Base-by-base conservation (phyloP, 1,140 invertebrate species). In the Lasioglossum albipes region DNA sequence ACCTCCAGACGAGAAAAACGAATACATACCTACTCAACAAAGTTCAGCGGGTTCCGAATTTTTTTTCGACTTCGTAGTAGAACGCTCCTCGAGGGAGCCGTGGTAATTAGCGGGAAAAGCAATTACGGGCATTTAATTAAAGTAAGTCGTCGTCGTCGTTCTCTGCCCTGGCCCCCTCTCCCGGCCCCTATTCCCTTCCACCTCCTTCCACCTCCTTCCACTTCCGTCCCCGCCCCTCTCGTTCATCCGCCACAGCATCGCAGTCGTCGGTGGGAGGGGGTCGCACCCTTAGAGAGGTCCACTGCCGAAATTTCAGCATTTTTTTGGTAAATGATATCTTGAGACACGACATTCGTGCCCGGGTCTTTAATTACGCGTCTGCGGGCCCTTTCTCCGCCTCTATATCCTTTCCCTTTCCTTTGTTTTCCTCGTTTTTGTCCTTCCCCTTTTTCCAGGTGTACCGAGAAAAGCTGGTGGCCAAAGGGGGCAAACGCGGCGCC, bases 101-200 rank as follows among this genome's bases (percentile, higher is more conserved):
- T 88, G 84, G 89, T 88, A 90, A 90, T 90, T 90, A 90, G 89
- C 87, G 89, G 87, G 88, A 90, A 90, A 89, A 81, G 89, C 86
- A 90, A 90, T 90, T 90, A 90, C 89, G 83, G 86, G 84, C 84
- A 90, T 90, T 90, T 90, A 90, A 90, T 90, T 90, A 90, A 90
- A 90, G 83, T 88, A 87, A 86, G 84, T 90, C 85, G 85, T 83
- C 79, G 84, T 85, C 83, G 84, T 85, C 83, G 84, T 82, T 71
- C 45, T 18, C 70, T 59, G n/a, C 20, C 18, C 2, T 57, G 16
- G 69, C 57, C 31, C 42, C 71, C 10, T 20, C 20, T 2, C 66
- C 20, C 0, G 7, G 0, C 74, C 10, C 52, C 7, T 31, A 10
- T 12, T 16, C 52, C 52, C 16, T 54, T 54, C 13, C 52, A 1